Evolutionary conservation across 2,113 vertebrate species (phyloP), one percentile per base, ranked within the genome.

Genomic region (Hippocampus zosterae): DNA sequence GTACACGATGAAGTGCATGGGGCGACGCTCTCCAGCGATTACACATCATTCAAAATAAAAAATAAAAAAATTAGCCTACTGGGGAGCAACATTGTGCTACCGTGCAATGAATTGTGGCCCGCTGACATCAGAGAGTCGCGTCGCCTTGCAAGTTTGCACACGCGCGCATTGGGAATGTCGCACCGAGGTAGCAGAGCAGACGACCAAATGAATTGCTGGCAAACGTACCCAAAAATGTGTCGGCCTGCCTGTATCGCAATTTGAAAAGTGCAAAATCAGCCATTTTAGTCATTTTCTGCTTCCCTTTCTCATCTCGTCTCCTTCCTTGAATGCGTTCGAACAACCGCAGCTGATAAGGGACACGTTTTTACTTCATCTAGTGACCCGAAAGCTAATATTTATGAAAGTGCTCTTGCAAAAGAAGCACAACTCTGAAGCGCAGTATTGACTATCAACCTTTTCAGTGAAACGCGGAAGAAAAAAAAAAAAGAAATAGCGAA

Each of bases 71-170:
- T 25, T 2, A 9, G n/a, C 6, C 6, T 53, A 56, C n/a, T 13
- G 53, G 5, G 61, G 61, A 21, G 21, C 61, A 41, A 63, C 61
- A 23, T 41, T 41, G 19, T 63, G 61, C 61, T 42, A 21, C 8
- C 21, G 37, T 63, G 61, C 37, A 42, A 63, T 41, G 37, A 10
- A 41, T 40, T 63, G 37, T 41, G 37, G 19, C 37, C 61, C 42
- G 3, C 19, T 63, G 60, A 63, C 60, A 41, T 63, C 37, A 63
- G 61, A 61, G 59, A 41, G 61, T 42, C 42, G 9, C 29, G 60
- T 63, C 19, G 19, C 33, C 33, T 41, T 13, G 61, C 37, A 10
- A 41, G 19, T 40, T 63, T 41, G 61, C 37, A 63, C 15, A 37
- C 33, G 42, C n/a, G n/a, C 37, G 42, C 16, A n/a, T 41, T 41